Percentiles rank a stretch among this genome's conserved stretches.
phyloP scores from a whole-genome alignment of 2,113 vertebrate genomes.

The Agapornis roseicollis region DNA sequence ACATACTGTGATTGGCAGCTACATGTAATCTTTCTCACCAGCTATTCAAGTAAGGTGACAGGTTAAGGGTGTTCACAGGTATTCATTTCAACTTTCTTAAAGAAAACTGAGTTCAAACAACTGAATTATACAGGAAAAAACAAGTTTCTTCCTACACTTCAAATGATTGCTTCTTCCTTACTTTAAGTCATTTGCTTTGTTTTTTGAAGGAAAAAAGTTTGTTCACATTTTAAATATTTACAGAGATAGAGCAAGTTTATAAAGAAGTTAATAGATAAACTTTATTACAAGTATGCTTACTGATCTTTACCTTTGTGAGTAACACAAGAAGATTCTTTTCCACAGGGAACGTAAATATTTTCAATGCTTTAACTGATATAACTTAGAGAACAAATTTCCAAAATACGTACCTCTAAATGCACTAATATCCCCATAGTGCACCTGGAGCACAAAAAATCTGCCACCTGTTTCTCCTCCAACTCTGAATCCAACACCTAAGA shows the following conservation, averaged over 20 bases:
- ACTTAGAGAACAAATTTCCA: background rate
- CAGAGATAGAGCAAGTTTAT: background rate
- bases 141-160: background rate
- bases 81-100: background rate
- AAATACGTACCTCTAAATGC: conserved; percentile 86
- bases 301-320: background rate
- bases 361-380: background rate
- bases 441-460: conserved; percentile 93
- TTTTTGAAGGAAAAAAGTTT: background rate
- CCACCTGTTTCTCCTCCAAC: conserved; percentile 86
- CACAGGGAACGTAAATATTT: background rate
- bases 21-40: background rate
- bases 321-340: background rate
- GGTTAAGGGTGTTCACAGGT: background rate
- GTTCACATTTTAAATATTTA: background rate
- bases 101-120: background rate
- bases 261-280: background rate
- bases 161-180: background rate
- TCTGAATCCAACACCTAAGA: conserved; percentile 90
- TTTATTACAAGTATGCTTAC: background rate
- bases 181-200: background rate
- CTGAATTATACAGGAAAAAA: background rate
- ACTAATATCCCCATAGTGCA: conserved; percentile 91
- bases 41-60: background rate
- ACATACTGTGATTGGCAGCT: background rate